Base-by-base conservation (phyloP, 1,140 invertebrate species). In the Leptonema lineaticorne region DNA sequence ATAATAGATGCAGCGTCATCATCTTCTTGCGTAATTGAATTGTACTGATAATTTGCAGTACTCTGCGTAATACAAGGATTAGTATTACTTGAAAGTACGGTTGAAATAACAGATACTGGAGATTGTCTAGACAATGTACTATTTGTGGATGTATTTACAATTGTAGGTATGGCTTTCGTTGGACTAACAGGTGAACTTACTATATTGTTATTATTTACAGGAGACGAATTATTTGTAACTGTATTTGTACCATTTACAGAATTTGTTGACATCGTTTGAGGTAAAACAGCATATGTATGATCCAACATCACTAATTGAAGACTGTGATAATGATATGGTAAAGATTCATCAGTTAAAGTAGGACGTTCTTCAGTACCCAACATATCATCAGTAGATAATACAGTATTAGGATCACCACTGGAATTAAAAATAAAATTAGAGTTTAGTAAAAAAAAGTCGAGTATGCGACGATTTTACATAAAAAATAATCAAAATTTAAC, bases 281-380 rank as follows among this genome's bases (percentile, higher is more conserved):
- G 76, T 8, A 79, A 77, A 56, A 78, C 72, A 5, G 81, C 75
- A 69, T 83, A 83, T 4, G 81, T 83, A 58, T 83, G 81, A 69
- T 83, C 81, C n/a, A 83, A 71, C 81, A 83, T 82, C 14, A 82
- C 75, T 64, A 81, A 76, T 11, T 80, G 80, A 30, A 82, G 67
- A 4, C 75, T 71, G 16, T 59, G 41, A 53, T 68, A 70, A 45
- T 70, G 71, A 50, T 62, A 73, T 48, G 81, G 78, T 64, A 77
- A 76, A 33, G 80, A 77, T 65, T 83, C 81, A 62, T 82, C 80
- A n/a, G 78, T 76, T n/a, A 81, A 70, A 59, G 81, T 79, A 7
- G 81, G 80, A 60, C 79, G 75, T 65, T 83, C 81, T 72, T 82
- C 81, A 73, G 77, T 80, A 14, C 80, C 80, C 41, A 79, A 75